Evolutionary conservation across 2,113 vertebrate genomes (phyloP).

Genomic region (Canis aureus): DNA sequence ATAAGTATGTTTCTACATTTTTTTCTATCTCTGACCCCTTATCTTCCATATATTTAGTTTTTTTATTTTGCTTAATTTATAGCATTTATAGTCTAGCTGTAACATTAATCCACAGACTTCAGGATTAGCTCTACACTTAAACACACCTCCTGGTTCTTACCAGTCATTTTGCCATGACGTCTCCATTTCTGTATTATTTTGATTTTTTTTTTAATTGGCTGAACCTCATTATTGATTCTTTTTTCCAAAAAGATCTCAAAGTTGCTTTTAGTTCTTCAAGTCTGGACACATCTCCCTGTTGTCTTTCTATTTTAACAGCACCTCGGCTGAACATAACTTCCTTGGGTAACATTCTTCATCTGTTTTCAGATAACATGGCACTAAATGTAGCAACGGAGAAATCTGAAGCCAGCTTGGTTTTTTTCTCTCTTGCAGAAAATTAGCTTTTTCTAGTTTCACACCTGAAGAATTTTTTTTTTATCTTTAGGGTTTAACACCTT

Average conservation of each 20-base stretch:
- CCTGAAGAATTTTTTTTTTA: constrained; percentile 50
- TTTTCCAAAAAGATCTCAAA: neutral
- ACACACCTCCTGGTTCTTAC: neutral
- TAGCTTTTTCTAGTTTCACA: constrained; percentile 9
- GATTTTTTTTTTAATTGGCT: neutral
- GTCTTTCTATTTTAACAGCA: neutral
- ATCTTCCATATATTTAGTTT: neutral
- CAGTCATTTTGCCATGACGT: neutral
- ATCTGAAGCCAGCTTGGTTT: neutral
- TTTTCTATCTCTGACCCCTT: neutral
- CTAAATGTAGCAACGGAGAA: neutral
- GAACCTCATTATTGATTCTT: neutral
- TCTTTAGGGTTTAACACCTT: neutral
- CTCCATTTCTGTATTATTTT: neutral
- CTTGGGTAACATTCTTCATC: neutral
- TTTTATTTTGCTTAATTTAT: neutral
- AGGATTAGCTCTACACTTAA: neutral
- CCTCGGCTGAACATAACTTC: neutral
- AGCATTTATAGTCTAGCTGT: neutral
- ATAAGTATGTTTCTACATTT: neutral
- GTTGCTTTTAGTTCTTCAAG: neutral
- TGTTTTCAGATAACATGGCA: neutral
- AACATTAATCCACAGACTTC: neutral
- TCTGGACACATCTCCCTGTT: neutral
- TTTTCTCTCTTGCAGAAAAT: neutral